phyloP scores from a whole-genome alignment of 2,888 invertebrate species.

The Macrophya annulata region DNA sequence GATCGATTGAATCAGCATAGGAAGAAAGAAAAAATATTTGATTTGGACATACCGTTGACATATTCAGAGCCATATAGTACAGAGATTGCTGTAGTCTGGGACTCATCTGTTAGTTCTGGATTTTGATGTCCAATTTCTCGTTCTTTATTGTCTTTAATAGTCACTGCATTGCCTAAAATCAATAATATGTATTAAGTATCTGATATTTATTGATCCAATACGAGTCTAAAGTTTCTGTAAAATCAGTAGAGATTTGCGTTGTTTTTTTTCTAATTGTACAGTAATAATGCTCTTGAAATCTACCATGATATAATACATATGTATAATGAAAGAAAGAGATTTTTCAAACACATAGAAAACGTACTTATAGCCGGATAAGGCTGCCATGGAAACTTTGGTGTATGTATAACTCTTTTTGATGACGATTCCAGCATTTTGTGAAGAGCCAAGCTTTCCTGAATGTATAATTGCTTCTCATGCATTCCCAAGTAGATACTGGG shows the following conservation, averaged over 20 bases:
- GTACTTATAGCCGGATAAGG: constrained; percentile 84
- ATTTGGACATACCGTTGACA: constrained; percentile 82
- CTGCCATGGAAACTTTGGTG: constrained; percentile 86
- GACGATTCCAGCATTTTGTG: constrained; percentile 64
- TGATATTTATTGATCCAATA: constrained; percentile 59
- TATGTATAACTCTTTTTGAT: constrained; percentile 29
- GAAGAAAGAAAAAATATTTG: constrained; percentile 1
- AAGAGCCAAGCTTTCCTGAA: constrained; percentile 72
- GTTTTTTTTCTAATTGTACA: neutral
- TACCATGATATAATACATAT: constrained; percentile 20
- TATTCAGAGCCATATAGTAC: constrained; percentile 88
- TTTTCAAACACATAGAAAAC: constrained; percentile 21
- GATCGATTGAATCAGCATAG: constrained; percentile 16
- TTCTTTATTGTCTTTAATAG: constrained; percentile 30
- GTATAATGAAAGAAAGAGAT: constrained; percentile 4
- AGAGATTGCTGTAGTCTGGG: constrained; percentile 85
- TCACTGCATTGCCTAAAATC: constrained; percentile 63
- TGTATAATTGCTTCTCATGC: constrained; percentile 88
- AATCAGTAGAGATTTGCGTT: neutral
- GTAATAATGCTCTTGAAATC: neutral
- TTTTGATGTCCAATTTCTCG: constrained; percentile 46
- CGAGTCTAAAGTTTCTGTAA: constrained; percentile 52
- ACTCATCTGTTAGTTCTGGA: constrained; percentile 68
- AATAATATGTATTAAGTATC: constrained; percentile 11
- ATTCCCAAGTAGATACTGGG: constrained; percentile 93